These are phyloP conservation scores for Ictalurus furcatus DNA, from an alignment of 2,113 vertebrate genomes.

Conservation along the genomic window DNA sequence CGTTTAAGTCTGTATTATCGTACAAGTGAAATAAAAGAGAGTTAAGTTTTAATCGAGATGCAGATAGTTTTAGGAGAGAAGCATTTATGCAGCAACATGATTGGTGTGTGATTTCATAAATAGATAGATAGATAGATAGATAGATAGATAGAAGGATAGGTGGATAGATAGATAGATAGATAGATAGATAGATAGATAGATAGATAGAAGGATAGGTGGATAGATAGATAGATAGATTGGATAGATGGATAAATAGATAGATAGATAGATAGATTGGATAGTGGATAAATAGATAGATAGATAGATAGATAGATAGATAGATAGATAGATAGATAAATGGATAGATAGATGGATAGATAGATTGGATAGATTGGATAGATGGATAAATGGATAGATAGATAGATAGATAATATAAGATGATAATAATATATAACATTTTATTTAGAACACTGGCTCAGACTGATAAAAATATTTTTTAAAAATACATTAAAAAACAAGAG, in stretches of 20 bases:
- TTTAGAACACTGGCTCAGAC: too few relatives aligned
- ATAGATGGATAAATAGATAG: too few relatives aligned
- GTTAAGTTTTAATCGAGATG: not conserved
- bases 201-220: too few relatives aligned
- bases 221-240: too few relatives aligned
- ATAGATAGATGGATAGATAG: not conserved
- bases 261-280: too few relatives aligned
- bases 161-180: not conserved
- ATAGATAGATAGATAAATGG: too few relatives aligned
- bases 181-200: too few relatives aligned
- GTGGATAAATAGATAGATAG: too few relatives aligned
- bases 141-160: not conserved
- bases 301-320: too few relatives aligned
- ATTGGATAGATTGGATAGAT: not conserved
- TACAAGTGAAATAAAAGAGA: not conserved
- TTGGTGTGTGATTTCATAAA: not conserved
- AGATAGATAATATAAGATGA: not conserved
- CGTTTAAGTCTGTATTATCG: not conserved
- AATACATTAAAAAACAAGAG: too few relatives aligned
- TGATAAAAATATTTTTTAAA: too few relatives aligned
- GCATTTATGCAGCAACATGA: not conserved
- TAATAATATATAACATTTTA: not conserved
- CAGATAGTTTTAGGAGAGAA: not conserved
- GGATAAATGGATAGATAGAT: too few relatives aligned
- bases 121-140: not conserved